Percentiles rank a stretch among this genome's conserved stretches.
phyloP scores from a whole-genome alignment of 2,113 vertebrate species.

The Cettia cetti region DNA sequence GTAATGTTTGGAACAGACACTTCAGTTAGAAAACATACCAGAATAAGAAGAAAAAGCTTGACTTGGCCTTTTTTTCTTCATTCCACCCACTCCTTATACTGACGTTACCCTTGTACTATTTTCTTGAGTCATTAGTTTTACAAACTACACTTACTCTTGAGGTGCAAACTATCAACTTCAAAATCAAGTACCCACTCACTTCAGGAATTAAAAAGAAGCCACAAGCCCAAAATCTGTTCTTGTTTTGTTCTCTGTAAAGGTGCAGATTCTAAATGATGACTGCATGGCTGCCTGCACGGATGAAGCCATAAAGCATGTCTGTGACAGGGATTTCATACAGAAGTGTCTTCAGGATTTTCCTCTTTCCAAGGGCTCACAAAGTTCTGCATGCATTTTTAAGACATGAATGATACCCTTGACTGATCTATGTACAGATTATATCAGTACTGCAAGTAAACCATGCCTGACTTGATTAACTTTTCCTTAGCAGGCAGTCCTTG shows the following conservation, averaged over 20 bases:
- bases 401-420: neutral
- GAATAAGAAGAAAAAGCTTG: neutral
- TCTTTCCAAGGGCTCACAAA: neutral
- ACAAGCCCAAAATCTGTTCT: neutral
- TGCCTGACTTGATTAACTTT: neutral
- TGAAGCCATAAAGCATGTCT: fast-evolving
- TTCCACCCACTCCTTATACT: neutral
- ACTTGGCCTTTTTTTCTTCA: neutral
- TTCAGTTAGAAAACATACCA: neutral
- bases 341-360: neutral
- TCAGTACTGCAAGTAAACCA: neutral
- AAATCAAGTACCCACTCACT: neutral
- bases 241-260: neutral
- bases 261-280: neutral
- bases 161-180: neutral
- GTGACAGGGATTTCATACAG: neutral
- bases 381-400: neutral
- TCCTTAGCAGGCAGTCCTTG: neutral
- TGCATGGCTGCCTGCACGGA: fast-evolving
- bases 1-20: neutral
- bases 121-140: neutral
- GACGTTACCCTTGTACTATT: neutral
- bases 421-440: neutral
- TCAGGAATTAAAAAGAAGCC: neutral
- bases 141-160: neutral